Percentiles rank a stretch among this genome's conserved stretches.
Evolutionary conservation across 2,113 vertebrate species (phyloP).

Genomic region (Enhydra lutris): DNA sequence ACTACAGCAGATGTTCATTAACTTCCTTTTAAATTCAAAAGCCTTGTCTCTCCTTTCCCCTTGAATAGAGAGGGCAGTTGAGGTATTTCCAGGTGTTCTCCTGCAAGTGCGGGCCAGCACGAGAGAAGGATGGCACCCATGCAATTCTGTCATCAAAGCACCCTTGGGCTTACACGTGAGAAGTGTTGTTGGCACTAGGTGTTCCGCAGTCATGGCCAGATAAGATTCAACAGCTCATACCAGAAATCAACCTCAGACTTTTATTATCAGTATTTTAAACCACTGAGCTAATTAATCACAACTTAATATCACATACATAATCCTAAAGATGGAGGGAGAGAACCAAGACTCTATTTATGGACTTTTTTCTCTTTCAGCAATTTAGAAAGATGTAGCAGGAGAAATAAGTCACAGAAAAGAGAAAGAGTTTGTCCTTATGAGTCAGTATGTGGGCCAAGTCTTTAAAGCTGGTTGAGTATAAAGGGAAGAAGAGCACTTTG

Average conservation of each 20-base stretch:
- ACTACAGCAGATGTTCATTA: neutral
- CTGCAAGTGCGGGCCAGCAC: accelerated
- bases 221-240: neutral
- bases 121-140: neutral
- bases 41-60: neutral
- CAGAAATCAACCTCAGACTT: neutral
- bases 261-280: neutral
- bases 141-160: neutral
- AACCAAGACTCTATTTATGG: neutral
- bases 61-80: neutral
- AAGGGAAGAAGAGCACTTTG: neutral
- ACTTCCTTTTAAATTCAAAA: neutral
- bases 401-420: neutral
- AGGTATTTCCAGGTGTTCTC: neutral
- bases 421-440: neutral
- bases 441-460: neutral
- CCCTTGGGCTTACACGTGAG: neutral
- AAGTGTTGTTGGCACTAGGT: neutral
- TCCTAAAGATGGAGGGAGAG: neutral
- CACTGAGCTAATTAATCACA: neutral
- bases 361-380: neutral
- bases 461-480: neutral
- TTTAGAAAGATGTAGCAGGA: neutral
- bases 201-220: neutral
- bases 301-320: neutral